Evolutionary conservation across 2,113 vertebrate species (phyloP), one percentile per base, ranked within the genome.

Genomic region (Pelobates fuscus): DNA sequence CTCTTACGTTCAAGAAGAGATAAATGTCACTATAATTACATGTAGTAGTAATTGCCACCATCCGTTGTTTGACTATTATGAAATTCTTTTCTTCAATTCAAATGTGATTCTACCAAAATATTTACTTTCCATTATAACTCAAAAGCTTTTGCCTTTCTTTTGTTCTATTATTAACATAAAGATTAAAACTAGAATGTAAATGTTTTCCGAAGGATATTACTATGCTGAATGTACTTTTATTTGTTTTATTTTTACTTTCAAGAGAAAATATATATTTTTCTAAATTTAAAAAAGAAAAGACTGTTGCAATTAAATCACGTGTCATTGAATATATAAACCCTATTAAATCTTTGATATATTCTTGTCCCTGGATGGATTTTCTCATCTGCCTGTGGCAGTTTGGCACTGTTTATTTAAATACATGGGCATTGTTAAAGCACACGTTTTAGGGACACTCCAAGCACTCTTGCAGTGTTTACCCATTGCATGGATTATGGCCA

Each of bases 1-100:
- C 32, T 37, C 10, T 37, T 10, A 37, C 32, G 10, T 43, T n/a
- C 20, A 27, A 26, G 58, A 69, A 12, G 67, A 30, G 27, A 21
- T 44, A 71, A 71, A n/a, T 61, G 25, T 49, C 41, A 71, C 44
- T 7, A 17, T 49, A 61, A 71, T 71, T 71, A 30, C 58, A 46
- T 49, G 12, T 71, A 55, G 49, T 18, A 61, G 18, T 61, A 62
- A 62, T 71, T 55, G 24, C 7, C n/a, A 44, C 25, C 26, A 49
- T 27, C 37, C 24, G 41, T 23, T 71, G 57, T 71, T 71, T 26
- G 57, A 49, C 37, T 62, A 49, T 29, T 49, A 61, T 71, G 11
- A 46, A 71, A 29, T 44, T 23, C 18, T 57, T 37, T 46, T 71
- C 18, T 46, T 62, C 14, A 12, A 12, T 71, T 62, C 43, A 61